A percentile compares a stretch with the other conserved stretches of the same genome.
phyloP scores from a whole-genome alignment of 2,113 vertebrate species.

The Etia nguti region DNA sequence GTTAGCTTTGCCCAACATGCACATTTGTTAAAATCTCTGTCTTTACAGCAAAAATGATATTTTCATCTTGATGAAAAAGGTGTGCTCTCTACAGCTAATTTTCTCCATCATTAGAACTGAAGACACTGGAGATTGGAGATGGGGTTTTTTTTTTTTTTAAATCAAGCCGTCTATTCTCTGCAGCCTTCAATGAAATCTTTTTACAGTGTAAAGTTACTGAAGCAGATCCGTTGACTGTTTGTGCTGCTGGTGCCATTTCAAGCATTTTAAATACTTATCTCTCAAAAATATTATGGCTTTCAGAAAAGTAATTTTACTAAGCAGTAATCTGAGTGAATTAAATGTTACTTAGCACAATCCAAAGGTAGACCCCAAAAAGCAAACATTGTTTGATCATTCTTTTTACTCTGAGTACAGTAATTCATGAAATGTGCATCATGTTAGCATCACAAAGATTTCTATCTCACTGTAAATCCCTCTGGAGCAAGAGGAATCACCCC shows the following conservation, averaged over 20 bases:
- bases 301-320: background rate
- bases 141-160: fast-evolving
- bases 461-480: background rate
- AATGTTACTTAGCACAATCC: background rate
- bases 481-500: fast-evolving
- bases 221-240: background rate
- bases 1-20: background rate
- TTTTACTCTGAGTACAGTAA: background rate
- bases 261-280: background rate
- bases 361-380: background rate
- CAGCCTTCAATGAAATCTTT: background rate
- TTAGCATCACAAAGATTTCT: background rate
- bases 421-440: background rate
- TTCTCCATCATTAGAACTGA: background rate
- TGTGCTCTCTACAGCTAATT: background rate
- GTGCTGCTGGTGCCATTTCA: background rate
- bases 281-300: background rate
- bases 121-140: background rate
- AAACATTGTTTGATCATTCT: background rate
- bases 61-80: background rate
- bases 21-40: background rate
- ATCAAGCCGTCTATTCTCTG: background rate
- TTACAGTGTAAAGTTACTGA: background rate
- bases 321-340: fast-evolving
- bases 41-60: background rate